phyloP scores from a whole-genome alignment of 2,888 invertebrate species.

The Calliopum simillimum region DNA sequence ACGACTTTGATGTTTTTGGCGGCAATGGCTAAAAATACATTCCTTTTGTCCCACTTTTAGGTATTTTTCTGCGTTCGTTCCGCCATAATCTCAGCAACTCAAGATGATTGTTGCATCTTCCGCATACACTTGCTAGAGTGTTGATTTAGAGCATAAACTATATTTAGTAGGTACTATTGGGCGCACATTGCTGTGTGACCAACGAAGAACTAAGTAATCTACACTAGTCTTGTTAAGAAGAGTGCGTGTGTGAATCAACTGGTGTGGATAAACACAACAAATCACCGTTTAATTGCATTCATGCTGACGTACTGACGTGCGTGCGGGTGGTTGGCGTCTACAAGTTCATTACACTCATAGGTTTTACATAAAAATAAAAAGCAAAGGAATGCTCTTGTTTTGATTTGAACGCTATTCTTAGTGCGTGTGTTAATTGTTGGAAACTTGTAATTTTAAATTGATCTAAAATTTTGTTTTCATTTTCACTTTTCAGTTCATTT shows the following conservation, averaged over 20 bases:
- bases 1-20: constrained; percentile 11
- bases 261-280: neutral
- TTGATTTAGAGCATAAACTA: constrained; percentile 10
- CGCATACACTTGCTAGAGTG: neutral
- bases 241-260: constrained; percentile 10
- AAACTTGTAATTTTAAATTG: neutral
- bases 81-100: neutral
- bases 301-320: neutral
- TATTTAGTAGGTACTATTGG: constrained; percentile 14
- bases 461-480: neutral
- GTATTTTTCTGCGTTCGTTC: neutral
- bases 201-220: constrained; percentile 7
- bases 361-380: neutral
- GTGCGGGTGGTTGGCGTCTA: constrained; percentile 1
- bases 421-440: too few relatives aligned
- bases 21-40: constrained; percentile 12
- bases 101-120: neutral
- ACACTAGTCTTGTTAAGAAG: constrained; percentile 1
- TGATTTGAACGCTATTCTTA: too few relatives aligned
- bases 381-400: neutral
- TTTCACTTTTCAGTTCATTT: too few relatives aligned
- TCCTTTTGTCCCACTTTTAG: constrained; percentile 18
- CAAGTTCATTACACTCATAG: constrained; percentile 26
- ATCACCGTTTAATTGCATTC: constrained; percentile 13
- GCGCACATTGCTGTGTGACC: neutral